A percentile compares a stretch with the other conserved stretches of the same genome.
These are phyloP conservation scores for Caenorhabditis elegans DNA, from an alignment of 1,140 invertebrate genomes.

Conservation along the genomic window DNA sequence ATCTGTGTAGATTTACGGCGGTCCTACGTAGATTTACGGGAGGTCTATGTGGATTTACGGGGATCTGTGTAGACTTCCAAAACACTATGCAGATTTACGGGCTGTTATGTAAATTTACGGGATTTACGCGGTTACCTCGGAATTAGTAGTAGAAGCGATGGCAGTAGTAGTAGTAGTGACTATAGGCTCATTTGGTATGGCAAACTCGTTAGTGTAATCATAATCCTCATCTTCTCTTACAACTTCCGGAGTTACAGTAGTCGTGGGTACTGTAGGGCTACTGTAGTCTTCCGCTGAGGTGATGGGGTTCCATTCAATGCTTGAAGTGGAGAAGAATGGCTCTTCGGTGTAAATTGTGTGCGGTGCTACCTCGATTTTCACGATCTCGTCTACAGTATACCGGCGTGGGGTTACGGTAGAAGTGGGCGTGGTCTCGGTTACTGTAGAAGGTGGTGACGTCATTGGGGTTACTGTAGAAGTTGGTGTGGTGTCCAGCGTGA, in stretches of 20 bases:
- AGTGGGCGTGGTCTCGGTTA: neutral
- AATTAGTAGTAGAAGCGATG: neutral
- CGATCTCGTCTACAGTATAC: conserved; percentile 18
- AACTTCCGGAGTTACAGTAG: neutral
- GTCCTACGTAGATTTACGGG: no score
- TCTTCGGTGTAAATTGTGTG: conserved; percentile 9
- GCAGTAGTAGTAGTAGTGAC: neutral
- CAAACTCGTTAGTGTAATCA: conserved; percentile 25
- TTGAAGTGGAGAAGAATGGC: conserved; percentile 2
- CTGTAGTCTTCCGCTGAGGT: neutral
- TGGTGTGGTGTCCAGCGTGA: neutral
- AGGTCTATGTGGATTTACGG: no score
- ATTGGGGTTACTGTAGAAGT: neutral
- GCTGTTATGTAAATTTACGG: neutral
- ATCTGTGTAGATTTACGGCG: no score
- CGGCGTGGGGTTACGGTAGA: neutral
- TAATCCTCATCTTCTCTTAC: conserved; percentile 7
- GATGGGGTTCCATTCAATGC: conserved; percentile 9
- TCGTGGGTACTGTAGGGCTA: no score
- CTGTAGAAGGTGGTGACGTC: neutral
- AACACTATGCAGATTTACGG: neutral
- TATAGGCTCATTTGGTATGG: neutral
- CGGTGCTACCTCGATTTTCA: conserved; percentile 9
- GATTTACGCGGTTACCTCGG: neutral
- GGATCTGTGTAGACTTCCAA: neutral